Conservation (phyloP, 2,113 vertebrate genomes). For the Nymphicus hollandicus region DNA sequence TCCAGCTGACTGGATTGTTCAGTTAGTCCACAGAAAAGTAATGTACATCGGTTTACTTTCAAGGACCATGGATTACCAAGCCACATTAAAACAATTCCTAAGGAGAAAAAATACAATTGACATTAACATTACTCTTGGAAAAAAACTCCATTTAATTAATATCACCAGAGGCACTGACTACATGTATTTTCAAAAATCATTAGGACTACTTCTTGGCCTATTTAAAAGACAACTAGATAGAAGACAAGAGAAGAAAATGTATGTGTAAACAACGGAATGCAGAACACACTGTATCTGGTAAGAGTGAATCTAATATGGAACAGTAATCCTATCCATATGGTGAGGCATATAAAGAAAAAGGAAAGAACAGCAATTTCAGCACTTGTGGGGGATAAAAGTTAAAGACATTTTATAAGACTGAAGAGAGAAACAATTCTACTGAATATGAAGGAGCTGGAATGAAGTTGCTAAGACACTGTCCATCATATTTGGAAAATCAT, state of each 20-base stretch:
- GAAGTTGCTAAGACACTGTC: background rate
- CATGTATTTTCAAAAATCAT: constrained; percentile 46
- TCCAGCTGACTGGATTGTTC: constrained; percentile 9
- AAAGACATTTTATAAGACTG: background rate
- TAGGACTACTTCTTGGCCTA: background rate
- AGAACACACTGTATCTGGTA: background rate
- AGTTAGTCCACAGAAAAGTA: background rate
- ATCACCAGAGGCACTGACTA: background rate
- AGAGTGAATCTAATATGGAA: background rate
- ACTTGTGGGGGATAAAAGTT: background rate
- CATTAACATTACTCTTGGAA: constrained; percentile 35
- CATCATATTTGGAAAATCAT: background rate
- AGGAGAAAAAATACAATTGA: constrained; percentile 6
- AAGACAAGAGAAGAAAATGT: background rate
- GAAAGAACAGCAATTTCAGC: background rate
- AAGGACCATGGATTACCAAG: constrained; percentile 35
- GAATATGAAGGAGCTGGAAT: background rate
- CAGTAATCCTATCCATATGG: fast-evolving
- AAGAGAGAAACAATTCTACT: background rate
- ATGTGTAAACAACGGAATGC: background rate
- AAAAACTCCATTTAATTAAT: background rate
- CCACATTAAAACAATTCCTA: constrained; percentile 52
- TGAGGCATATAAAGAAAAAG: background rate
- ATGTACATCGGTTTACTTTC: constrained; percentile 30
- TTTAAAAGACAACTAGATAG: constrained; percentile 20